Base-by-base conservation (phyloP, 2,888 invertebrate genomes). In the Meteorus colon region DNA sequence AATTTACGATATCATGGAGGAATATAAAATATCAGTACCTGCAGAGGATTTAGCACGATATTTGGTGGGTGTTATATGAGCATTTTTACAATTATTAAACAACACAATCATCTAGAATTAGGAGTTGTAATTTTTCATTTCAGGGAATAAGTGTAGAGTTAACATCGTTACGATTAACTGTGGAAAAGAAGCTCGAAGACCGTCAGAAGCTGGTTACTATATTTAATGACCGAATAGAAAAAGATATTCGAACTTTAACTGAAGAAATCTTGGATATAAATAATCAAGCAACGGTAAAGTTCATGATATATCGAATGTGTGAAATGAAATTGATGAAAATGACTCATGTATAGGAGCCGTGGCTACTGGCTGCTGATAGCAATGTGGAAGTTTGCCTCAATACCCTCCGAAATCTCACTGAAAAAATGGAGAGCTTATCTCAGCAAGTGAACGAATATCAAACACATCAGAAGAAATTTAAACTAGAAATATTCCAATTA, bases 391-490 rank as follows among this genome's bases (percentile, higher is more conserved):
- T 92, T 82, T 95, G 95, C 3, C 90, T 92, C 77, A 91, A 91
- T 37, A 91, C 92, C 10, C 90, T 97, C 5, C 92, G 92, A 6
- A 92, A 92, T 1, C 90, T 97, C 0, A 90, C 92, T 76, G 92
- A 92, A 1, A 92, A 92, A 78, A 91, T 97, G 29, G 89, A 90
- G 16, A 92, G 90, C 0, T 94, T 95, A 78, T 92, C 94, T 71
- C 91, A 92, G n/a, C 91, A 92, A 75, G 95, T 96, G 0, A 93
- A 92, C 73, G 94, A 95, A 84, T 96, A 94, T 86, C 93, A 95
- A 79, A 92, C 92, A 0, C 95, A 96, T 90, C 97, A 97, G 89
- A 96, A 95, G 87, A 93, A 95, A 85, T 96, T 97, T 85, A 94
- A 95, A 91, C 93, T 97, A 80, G 96, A 97, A 84, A 94, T 96